Evolutionary conservation across 2,113 vertebrate species (phyloP).

Genomic region (Laterallus jamaicensis): DNA sequence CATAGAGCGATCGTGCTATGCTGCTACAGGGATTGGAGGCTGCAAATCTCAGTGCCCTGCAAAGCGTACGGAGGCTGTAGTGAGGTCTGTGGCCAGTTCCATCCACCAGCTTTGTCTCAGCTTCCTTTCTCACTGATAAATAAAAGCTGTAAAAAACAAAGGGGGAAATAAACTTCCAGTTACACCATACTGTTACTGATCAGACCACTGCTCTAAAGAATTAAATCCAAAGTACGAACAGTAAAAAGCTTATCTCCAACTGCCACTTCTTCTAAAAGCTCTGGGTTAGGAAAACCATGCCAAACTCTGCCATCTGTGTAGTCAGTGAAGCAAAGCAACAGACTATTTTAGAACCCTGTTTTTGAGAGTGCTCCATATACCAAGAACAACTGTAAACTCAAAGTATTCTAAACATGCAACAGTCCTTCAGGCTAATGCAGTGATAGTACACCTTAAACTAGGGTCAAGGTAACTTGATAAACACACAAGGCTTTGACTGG

Average conservation of each 20-base stretch:
- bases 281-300: background rate
- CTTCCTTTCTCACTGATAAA: conserved; percentile 85
- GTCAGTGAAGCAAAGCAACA: background rate
- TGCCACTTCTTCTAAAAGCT: background rate
- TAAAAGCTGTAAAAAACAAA: conserved; percentile 86
- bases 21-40: conserved; percentile 86
- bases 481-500: background rate
- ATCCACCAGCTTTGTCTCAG: conserved; percentile 82
- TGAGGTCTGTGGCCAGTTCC: conserved; percentile 93
- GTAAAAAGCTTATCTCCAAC: background rate
- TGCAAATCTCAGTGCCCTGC: conserved; percentile 89
- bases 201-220: background rate
- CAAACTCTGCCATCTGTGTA: background rate
- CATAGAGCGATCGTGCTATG: conserved; percentile 91
- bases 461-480: background rate
- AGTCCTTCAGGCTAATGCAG: background rate
- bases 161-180: background rate
- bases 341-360: background rate
- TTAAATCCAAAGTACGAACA: background rate
- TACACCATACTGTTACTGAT: background rate
- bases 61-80: conserved; percentile 94
- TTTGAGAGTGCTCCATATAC: background rate
- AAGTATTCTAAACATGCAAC: background rate
- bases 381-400: background rate
- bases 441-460: background rate